phyloP scores from a whole-genome alignment of 2,113 vertebrate genomes.

The Corapipo altera region DNA sequence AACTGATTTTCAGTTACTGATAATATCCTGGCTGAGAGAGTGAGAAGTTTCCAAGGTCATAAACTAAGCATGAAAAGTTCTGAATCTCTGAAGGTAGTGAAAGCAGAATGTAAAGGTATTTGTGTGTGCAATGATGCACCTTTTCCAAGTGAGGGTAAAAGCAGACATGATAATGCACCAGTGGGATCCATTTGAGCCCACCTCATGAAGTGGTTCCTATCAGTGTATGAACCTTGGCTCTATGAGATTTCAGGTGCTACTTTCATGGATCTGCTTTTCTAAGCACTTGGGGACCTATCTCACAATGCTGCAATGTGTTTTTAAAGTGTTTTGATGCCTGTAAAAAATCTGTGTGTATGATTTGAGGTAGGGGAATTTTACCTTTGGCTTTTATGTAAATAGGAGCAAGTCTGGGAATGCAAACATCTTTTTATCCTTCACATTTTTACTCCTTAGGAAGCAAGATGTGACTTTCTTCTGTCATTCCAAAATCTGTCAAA shows the following conservation, averaged over 20 bases:
- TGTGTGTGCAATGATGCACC: neutral
- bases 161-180: neutral
- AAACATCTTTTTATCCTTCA: conserved; percentile 1
- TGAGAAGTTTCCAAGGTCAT: neutral
- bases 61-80: neutral
- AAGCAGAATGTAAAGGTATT: neutral
- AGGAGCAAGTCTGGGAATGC: neutral
- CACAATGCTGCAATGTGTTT: neutral
- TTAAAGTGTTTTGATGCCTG: conserved; percentile 2
- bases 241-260: neutral
- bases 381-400: conserved; percentile 22
- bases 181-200: neutral
- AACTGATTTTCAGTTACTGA: neutral
- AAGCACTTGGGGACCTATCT: neutral
- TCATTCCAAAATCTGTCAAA: neutral
- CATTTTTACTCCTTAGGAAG: neutral
- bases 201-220: neutral
- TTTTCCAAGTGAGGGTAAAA: neutral
- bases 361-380: conserved; percentile 3
- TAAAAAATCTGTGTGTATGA: neutral
- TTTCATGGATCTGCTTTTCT: neutral
- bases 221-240: neutral
- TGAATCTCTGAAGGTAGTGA: neutral
- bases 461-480: neutral
- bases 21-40: neutral